These are phyloP conservation scores for Ptilodon capucinus DNA, from an alignment of 2,888 invertebrate species.

Conservation along the genomic window DNA sequence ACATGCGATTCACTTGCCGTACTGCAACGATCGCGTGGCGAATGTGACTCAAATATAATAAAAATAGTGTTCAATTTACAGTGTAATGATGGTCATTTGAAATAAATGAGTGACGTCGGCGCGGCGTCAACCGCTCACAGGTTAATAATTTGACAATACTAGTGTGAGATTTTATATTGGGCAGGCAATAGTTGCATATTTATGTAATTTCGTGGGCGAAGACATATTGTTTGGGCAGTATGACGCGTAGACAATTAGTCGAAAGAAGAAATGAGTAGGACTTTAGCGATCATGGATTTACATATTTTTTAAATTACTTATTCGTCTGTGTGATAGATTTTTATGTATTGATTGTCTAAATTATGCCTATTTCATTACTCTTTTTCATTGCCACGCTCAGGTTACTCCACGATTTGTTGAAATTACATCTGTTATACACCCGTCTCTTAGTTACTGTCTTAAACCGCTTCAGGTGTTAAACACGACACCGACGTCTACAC, in stretches of 20 bases:
- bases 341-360: too few species aligned
- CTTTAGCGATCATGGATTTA: background rate
- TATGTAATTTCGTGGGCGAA: background rate
- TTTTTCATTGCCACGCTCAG: too few species aligned
- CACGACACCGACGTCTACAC: conserved; percentile 26
- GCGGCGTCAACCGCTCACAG: too few species aligned
- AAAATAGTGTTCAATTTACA: conserved; percentile 20
- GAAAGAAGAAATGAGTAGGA: background rate
- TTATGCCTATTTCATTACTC: too few species aligned
- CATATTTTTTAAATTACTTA: background rate
- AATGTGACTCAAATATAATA: conserved; percentile 11
- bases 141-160: too few species aligned
- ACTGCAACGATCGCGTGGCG: conserved; percentile 19
- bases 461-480: background rate
- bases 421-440: too few species aligned
- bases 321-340: too few species aligned
- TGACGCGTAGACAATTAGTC: background rate
- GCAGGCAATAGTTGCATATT: background rate
- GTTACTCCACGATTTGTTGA: too few species aligned
- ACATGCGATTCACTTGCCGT: conserved; percentile 21
- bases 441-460: too few species aligned
- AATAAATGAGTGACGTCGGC: conserved; percentile 4
- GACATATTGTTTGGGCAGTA: background rate
- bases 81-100: conserved; percentile 15
- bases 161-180: background rate